Evolutionary conservation across 1,140 invertebrate species (phyloP).

Genomic region (Oryzaephilus surinamensis): DNA sequence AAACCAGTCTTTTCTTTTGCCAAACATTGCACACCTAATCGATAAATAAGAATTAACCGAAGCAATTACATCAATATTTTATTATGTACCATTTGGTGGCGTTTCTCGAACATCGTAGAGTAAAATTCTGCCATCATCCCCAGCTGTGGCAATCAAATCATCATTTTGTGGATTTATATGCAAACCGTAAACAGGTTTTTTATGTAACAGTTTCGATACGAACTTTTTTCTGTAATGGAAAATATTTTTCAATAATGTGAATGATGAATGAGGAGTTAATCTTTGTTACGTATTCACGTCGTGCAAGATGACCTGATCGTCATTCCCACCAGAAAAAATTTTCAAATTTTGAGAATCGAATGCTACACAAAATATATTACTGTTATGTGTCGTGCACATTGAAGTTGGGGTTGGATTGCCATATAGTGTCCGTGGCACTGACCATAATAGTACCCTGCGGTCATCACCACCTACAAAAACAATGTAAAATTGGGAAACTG

Average conservation of each 20-base stretch:
- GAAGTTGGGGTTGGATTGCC: constrained; percentile 48
- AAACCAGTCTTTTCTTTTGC: constrained; percentile 63
- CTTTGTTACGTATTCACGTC: constrained; percentile 61
- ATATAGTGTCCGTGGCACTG: constrained; percentile 64
- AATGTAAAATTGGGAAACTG: constrained; percentile 7
- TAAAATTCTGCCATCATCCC: constrained; percentile 78
- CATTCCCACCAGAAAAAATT: constrained; percentile 89
- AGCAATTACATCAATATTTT: neutral
- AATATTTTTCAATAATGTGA: neutral
- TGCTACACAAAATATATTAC: constrained; percentile 88
- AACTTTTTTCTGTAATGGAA: constrained; percentile 49
- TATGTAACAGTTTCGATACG: constrained; percentile 68
- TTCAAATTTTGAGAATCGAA: constrained; percentile 69
- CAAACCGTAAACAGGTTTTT: constrained; percentile 82
- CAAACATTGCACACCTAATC: constrained; percentile 48
- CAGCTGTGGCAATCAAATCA: constrained; percentile 75
- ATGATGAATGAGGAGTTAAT: constrained; percentile 1
- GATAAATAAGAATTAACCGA: constrained; percentile 1
- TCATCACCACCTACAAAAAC: constrained; percentile 75
- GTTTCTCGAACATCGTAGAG: constrained; percentile 74
- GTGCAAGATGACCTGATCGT: constrained; percentile 86
- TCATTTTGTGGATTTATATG: constrained; percentile 76
- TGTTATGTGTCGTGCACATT: constrained; percentile 77
- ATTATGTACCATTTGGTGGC: constrained; percentile 39
- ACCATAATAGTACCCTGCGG: constrained; percentile 79